Base-by-base conservation (phyloP, 2,888 invertebrate genomes). In the Lepidocyrtinus sp. region DNA sequence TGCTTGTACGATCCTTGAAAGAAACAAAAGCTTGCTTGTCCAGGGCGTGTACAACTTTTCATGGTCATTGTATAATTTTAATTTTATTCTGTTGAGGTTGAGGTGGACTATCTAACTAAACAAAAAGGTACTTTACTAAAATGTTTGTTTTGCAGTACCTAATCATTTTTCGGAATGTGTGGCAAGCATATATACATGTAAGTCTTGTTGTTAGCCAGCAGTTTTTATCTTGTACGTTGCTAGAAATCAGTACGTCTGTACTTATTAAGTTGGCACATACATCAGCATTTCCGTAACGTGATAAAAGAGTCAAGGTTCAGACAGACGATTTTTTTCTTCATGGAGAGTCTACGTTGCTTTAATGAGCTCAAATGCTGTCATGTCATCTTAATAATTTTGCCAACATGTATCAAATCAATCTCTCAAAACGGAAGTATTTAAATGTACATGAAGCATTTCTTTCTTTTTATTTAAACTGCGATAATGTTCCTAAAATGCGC, bases 11-110 rank as follows among this genome's bases (percentile, higher is more conserved):
- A 26, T 77, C 67, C 67, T 77, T 73, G 72, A 68, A 46, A 67
- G n/a, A 25, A 67, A 78, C 45, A 45, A 78, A 73, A 78, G 59
- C 22, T 19, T 9, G 73, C 68, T 78, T 78, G 78, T 78, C 62
- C 78, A 78, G 78, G 78, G 78, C 73, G 78, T 78, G 69, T 78
- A 73, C 73, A 26, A 45, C n/a, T 72, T 72, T 61, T 72, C 46
- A 78, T 68, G 59, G 59, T 59, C 59, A 59, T 59, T 59, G 59
- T 59, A 3, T 21, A 59, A 72, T 46, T 72, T 72, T 72, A 70
- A 68, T 78, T 72, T 68, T 65, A 55, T 71, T 71, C 59, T 70
- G 22, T 2, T 12, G 25, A 22, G 50, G 50, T 17, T 50, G 50
- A 50, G 50, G 61, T 69, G 50, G 61, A 45, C 62, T 62, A 21